Conservation (phyloP, 2,113 vertebrate genomes). For the Mustela nigripes region DNA sequence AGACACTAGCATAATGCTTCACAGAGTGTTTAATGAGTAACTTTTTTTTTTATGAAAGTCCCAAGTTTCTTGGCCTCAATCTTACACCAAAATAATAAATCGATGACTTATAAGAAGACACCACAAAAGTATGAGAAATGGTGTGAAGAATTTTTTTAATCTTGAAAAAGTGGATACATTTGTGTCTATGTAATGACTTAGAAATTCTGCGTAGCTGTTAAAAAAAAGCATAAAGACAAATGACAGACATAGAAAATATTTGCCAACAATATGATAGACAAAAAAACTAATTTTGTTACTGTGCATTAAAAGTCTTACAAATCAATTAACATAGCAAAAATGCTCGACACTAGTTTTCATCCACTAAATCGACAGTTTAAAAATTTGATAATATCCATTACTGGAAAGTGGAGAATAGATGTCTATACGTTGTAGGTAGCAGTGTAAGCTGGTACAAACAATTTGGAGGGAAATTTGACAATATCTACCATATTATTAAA, state of each 20-base stretch:
- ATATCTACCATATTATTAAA: background rate
- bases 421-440: background rate
- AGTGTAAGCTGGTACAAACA: background rate
- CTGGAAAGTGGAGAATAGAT: background rate
- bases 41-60: background rate
- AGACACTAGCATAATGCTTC: background rate
- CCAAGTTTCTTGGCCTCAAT: background rate
- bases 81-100: background rate
- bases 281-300: background rate
- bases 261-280: background rate
- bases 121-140: background rate
- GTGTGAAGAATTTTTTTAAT: background rate
- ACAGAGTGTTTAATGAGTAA: background rate
- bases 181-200: background rate
- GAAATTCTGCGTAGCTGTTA: background rate
- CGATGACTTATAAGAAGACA: background rate
- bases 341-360: background rate
- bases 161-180: background rate
- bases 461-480: background rate
- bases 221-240: background rate
- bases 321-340: background rate
- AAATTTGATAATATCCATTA: background rate
- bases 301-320: background rate
- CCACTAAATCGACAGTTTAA: background rate
- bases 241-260: background rate